Evolutionary conservation across 2,113 vertebrate species (phyloP), one percentile per base, ranked within the genome.

Genomic region (Ciconia boyciana): DNA sequence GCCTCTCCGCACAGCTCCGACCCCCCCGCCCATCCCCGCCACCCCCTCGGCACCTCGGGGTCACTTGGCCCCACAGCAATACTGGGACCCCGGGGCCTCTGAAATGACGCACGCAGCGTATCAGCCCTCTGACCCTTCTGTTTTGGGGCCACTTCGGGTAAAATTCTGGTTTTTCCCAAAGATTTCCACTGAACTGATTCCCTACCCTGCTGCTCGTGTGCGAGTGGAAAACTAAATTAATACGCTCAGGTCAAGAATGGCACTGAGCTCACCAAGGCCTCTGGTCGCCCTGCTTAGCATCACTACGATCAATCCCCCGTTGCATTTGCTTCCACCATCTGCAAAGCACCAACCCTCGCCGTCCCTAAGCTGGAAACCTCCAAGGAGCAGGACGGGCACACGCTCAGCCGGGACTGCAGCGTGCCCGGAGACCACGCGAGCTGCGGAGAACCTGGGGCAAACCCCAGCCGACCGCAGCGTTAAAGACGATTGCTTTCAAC

Each of bases 381-480:
- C 2, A 0, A 44, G 31, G 32, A 44, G 49, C 77, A 22, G 48
- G 36, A 52, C 0, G 0, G 46, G 44, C 20, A 13, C 16, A 1
- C 2, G n/a, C 75, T 13, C 48, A 52, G 22, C 24, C 4, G 2
- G 77, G 77, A 65, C 39, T 6, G 15, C 22, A 22, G 77, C 8
- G 0, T 44, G 48, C 39, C 31, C 2, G 0, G 24, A 22, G 36
- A 64, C 60, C 3, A 65, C 2, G 0, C 0, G 3, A 44, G 49
- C 39, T 13, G 39, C 4, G 0, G 6, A 7, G 39, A 66, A 66
- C 49, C 49, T 18, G 18, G 8, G 13, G 9, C 49, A 44, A 31
- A 14, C 14, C 49, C 32, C 78, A 66, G 49, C 11, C 18, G 0
- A 54, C 24, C 5, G 1, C 39, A 21, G 77, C 4, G 3, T 12